Evolutionary conservation across 53 echinoderm and acorn worm species (phyloP).

Genomic region (Temnopleurus reevesii): DNA sequence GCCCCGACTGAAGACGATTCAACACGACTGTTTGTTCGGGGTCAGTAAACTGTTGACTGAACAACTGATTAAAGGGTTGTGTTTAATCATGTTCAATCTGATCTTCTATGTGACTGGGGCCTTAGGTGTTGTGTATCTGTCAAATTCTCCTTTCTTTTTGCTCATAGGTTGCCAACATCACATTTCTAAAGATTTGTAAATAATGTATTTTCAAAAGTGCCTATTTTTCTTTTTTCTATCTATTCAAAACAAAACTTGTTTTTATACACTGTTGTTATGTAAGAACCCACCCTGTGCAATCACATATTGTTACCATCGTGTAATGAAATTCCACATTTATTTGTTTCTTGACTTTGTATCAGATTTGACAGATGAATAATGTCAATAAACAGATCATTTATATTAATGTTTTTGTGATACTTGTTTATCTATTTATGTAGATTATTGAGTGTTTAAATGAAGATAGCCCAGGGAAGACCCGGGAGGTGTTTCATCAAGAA

Average conservation of each 20-base stretch:
- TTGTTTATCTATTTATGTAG: no score
- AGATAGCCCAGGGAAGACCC: background rate
- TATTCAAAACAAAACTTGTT: background rate
- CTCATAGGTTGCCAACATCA: no score
- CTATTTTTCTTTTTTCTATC: background rate
- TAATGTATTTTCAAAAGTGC: slow-evolving; percentile 24
- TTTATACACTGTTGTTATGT: background rate
- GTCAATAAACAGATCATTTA: slow-evolving; percentile 28
- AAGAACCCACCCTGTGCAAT: background rate
- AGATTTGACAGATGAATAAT: background rate
- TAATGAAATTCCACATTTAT: background rate
- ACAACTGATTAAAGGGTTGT: no score
- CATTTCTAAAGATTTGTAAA: background rate
- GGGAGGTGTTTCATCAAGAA: background rate
- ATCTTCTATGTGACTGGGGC: no score
- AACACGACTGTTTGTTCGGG: no score
- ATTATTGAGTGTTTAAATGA: background rate
- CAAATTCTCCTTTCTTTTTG: no score
- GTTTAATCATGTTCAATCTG: no score
- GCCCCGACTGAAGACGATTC: no score
- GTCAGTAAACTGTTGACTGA: no score
- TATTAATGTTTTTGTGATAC: background rate
- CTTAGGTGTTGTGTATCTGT: no score
- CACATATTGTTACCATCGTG: background rate
- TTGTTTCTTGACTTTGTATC: background rate